Evolutionary conservation across 1,140 invertebrate species (phyloP).

Genomic region (Pomacea maculata): DNA sequence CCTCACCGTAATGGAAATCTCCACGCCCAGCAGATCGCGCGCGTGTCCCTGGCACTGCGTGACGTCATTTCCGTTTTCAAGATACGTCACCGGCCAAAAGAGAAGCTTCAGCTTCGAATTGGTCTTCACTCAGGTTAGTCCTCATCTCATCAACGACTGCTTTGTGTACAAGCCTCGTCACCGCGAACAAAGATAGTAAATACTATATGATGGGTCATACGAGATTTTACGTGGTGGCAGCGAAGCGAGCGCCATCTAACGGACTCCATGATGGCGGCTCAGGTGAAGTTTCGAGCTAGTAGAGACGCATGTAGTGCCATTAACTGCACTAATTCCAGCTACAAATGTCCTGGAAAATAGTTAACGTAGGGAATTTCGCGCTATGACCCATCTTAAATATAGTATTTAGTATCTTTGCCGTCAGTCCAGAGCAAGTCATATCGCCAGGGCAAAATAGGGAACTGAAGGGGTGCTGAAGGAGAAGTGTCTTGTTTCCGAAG

Average conservation of each 20-base stretch:
- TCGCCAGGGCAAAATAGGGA: not conserved
- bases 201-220: too few species aligned
- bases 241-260: too few species aligned
- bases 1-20: constrained; percentile 53
- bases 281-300: too few species aligned
- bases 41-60: constrained; percentile 71
- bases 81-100: constrained; percentile 67
- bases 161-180: not conserved
- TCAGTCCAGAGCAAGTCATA: not conserved
- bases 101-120: constrained; percentile 43
- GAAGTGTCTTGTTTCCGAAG: not conserved
- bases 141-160: not conserved
- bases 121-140: constrained; percentile 50
- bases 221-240: too few species aligned
- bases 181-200: not conserved
- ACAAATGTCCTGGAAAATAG: too few species aligned
- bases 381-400: too few species aligned
- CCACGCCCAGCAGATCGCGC: constrained; percentile 72
- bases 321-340: too few species aligned
- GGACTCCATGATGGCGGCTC: too few species aligned
- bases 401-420: too few species aligned
- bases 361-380: too few species aligned
- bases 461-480: not conserved
- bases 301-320: too few species aligned
- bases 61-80: constrained; percentile 65